phyloP scores from a whole-genome alignment of 2,888 invertebrate genomes.

The Rapana venosa region DNA sequence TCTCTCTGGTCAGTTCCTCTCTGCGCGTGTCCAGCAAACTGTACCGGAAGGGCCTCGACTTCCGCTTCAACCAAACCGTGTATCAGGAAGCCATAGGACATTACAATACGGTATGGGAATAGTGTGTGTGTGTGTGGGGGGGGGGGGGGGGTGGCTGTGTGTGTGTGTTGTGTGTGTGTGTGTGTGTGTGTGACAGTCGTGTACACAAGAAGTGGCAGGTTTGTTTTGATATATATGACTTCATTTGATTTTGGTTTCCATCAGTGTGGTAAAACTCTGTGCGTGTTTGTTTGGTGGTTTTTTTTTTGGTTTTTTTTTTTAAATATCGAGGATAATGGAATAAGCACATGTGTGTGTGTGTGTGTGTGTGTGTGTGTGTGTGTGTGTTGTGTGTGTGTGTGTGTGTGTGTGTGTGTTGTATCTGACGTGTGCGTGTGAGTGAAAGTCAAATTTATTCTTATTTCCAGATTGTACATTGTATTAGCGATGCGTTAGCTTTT shows the following conservation, averaged over 20 bases:
- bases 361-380: too few relatives aligned
- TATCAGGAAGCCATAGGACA: constrained; percentile 38
- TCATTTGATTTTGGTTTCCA: too few relatives aligned
- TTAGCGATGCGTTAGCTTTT: too few relatives aligned
- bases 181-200: neutral
- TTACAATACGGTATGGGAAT: constrained; percentile 42
- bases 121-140: neutral
- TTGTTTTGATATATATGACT: neutral
- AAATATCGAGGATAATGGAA: too few relatives aligned
- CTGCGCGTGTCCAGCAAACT: constrained; percentile 34
- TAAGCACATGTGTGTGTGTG: too few relatives aligned
- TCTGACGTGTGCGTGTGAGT: too few relatives aligned
- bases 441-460: too few relatives aligned
- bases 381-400: too few relatives aligned
- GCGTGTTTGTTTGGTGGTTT: neutral
- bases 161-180: neutral
- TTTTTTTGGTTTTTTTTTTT: too few relatives aligned
- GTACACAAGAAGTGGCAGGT: neutral
- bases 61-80: constrained; percentile 49
- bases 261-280: too few relatives aligned
- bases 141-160: neutral
- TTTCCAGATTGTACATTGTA: too few relatives aligned
- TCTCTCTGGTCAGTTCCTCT: constrained; percentile 29
- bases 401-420: too few relatives aligned
- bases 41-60: constrained; percentile 39